A percentile compares a stretch with the other conserved stretches of the same genome.
Conservation (phyloP, 2,113 vertebrate species). For the Psammodynastes pulverulentus region DNA sequence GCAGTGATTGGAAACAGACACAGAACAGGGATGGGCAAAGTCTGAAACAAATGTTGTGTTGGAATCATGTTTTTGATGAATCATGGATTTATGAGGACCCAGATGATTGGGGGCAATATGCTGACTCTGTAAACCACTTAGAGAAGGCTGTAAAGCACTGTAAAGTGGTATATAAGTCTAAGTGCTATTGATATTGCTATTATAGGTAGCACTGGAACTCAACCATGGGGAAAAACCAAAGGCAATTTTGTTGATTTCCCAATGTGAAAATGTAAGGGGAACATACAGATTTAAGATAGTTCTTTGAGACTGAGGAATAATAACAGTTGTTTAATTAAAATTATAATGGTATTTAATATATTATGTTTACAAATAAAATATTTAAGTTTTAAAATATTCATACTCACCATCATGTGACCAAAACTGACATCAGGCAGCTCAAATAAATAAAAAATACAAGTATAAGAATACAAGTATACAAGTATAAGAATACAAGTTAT, state of each 20-base stretch:
- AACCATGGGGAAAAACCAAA: not conserved
- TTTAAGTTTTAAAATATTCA: not conserved
- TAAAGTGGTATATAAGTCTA: too few relatives aligned
- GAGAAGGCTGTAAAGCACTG: too few relatives aligned
- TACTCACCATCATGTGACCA: slow-evolving; percentile 68
- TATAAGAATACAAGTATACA: slow-evolving; percentile 11
- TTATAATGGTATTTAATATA: not conserved
- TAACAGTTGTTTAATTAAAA: not conserved
- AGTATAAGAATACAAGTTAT: slow-evolving; percentile 3
- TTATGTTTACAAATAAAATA: not conserved
- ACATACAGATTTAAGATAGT: not conserved
- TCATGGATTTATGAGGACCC: not conserved
- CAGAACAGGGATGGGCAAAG: not conserved
- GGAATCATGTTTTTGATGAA: not conserved
- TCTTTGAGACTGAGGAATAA: not conserved
- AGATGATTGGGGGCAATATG: too few relatives aligned
- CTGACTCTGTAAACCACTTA: too few relatives aligned
- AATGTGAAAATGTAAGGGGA: not conserved
- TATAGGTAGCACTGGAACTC: not conserved
- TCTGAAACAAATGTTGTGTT: not conserved
- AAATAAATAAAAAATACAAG: slow-evolving; percentile 41
- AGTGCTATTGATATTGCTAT: too few relatives aligned
- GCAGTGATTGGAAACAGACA: not conserved
- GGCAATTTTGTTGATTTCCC: not conserved
- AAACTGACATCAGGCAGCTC: slow-evolving; percentile 71